Evolutionary conservation across 2,113 vertebrate genomes (phyloP).

Genomic region (Puffinus mauretanicus): DNA sequence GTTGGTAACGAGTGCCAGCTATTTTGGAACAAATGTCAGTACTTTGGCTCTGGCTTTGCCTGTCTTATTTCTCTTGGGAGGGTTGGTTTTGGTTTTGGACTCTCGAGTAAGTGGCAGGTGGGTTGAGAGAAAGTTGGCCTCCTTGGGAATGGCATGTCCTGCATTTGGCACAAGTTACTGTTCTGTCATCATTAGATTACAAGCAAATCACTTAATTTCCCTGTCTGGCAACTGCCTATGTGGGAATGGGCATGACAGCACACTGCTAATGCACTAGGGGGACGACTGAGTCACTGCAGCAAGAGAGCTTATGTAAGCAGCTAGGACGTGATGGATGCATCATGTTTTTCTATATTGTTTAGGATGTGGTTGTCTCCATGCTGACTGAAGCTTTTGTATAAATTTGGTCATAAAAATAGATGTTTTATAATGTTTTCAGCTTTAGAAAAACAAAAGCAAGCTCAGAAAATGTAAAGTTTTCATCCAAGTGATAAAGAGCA

Average conservation of each 20-base stretch:
- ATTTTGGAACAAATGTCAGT: background rate
- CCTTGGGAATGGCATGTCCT: background rate
- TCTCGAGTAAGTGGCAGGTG: background rate
- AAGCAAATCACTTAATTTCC: background rate
- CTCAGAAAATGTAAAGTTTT: background rate
- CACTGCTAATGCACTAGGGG: background rate
- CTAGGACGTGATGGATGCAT: background rate
- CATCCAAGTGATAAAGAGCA: background rate
- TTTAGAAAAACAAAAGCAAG: background rate
- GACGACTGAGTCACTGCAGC: background rate
- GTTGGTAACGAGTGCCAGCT: background rate
- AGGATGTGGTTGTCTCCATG: background rate
- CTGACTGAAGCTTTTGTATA: background rate
- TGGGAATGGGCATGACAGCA: background rate
- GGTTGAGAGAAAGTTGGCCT: background rate
- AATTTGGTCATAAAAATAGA: background rate
- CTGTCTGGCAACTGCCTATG: background rate
- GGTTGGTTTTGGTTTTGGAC: background rate
- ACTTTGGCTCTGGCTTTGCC: background rate
- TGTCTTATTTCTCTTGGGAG: background rate
- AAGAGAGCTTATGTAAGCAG: background rate
- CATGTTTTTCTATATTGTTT: background rate
- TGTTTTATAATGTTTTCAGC: background rate
- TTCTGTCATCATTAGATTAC: background rate
- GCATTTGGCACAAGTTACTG: background rate